Base-by-base conservation (phyloP, 1,140 invertebrate species). In the Drosophila elegans region DNA sequence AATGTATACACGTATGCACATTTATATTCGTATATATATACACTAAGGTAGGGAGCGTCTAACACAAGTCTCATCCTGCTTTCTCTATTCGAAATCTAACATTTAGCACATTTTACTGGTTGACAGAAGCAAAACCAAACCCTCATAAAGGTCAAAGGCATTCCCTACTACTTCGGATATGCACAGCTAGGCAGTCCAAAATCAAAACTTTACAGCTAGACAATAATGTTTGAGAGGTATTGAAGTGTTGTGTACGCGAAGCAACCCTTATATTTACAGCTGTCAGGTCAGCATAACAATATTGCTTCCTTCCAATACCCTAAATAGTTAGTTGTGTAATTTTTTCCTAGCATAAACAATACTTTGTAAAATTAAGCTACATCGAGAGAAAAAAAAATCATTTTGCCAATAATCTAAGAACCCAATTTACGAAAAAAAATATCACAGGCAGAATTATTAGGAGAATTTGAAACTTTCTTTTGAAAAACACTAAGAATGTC, bases 181-280 rank as follows among this genome's bases (percentile, higher is more conserved):
- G 38, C 12, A 32, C 5, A 32, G 38, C 38, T 39, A 39, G 12
- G 9, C 12, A 39, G 38, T 12, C 11, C 46, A 49, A 49, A 29
- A 29, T 51, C 29, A 16, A 16, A 25, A 45, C 45, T 41, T 64
- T 52, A 75, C 53, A 75, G 46, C 73, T 76, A 76, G 48, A 76
- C 73, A 76, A 59, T 48, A n/a, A 76, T 76, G 74, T 67, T 52
- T 55, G 29, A 52, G 34, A 74, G 16, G 11, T 13, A 29, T 51
- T 27, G 38, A 48, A 48, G 45, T 45, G 36, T 51, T 34, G 29
- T 34, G 55, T 21, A 48, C 42, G 34, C 44, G 12, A 48, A 16
- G 34, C 29, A 39, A 34, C 12, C 36, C 3, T 53, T 11, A 11
- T 6, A 36, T 36, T 10, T 32, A 29, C 27, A 16, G 3, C 48